Percentiles rank a stretch among this genome's conserved stretches.
These are phyloP conservation scores for Alloscopus bannaensis DNA, from an alignment of 2,888 invertebrate species.

Conservation along the genomic window DNA sequence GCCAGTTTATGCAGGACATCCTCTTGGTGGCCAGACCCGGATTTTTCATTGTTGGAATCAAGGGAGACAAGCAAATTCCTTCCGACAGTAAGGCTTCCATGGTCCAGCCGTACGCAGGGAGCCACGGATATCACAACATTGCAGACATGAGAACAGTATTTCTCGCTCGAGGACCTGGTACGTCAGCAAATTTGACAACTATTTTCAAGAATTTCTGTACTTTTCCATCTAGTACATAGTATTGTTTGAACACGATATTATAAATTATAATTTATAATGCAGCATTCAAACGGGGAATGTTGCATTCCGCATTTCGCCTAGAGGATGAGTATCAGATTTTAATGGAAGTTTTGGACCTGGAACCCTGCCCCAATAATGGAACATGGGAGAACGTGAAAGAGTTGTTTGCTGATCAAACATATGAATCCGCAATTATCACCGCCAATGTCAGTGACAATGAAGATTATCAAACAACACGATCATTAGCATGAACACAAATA, in stretches of 20 bases:
- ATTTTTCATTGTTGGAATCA: constrained; percentile 72
- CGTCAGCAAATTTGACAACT: no score
- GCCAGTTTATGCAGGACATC: constrained; percentile 75
- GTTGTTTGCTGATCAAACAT: constrained; percentile 44
- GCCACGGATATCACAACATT: constrained; percentile 73
- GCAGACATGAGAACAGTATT: constrained; percentile 74
- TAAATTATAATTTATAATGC: no score
- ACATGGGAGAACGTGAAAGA: constrained; percentile 72
- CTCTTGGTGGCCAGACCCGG: constrained; percentile 76
- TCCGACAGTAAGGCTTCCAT: constrained; percentile 55
- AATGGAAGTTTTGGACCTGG: constrained; percentile 75
- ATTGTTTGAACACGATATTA: no score
- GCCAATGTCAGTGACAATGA: no score
- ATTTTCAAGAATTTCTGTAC: no score
- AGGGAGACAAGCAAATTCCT: constrained; percentile 65
- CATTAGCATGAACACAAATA: no score
- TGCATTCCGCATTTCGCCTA: constrained; percentile 75
- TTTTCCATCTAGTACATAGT: no score
- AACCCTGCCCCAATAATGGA: constrained; percentile 75
- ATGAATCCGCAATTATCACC: no score
- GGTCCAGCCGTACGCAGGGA: constrained; percentile 62
- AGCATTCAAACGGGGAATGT: constrained; percentile 75
- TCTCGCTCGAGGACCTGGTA: constrained; percentile 74
- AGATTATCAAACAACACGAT: no score
- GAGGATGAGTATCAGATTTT: constrained; percentile 77